phyloP scores from a whole-genome alignment of 2,113 vertebrate species.

The Aptenodytes forsteri region DNA sequence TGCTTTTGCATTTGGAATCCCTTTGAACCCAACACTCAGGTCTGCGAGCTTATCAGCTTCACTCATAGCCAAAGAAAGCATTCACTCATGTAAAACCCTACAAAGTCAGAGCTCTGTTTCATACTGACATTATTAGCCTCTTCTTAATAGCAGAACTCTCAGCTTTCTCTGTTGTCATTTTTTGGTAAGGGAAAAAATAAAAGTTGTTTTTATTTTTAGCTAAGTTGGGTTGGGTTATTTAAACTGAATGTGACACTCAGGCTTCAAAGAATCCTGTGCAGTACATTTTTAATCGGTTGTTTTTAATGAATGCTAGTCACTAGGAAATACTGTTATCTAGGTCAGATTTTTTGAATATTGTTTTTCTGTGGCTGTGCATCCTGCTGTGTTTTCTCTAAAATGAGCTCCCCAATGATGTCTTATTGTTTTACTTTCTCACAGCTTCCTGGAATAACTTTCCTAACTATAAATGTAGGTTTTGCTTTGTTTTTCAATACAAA shows the following conservation, averaged over 20 bases:
- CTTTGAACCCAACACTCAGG: neutral
- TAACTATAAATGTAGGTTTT: neutral
- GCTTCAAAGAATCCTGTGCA: slow-evolving; percentile 30
- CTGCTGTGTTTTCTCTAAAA: slow-evolving; percentile 30
- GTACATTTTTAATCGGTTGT: slow-evolving; percentile 27
- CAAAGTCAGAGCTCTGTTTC: neutral
- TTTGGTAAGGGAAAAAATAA: neutral
- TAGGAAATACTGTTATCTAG: slow-evolving; percentile 52
- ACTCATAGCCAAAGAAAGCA: neutral
- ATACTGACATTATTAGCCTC: neutral
- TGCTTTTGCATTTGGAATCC: neutral
- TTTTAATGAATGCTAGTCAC: slow-evolving; percentile 49
- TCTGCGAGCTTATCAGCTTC: neutral
- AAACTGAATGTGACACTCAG: slow-evolving; percentile 6
- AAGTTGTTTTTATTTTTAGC: slow-evolving; percentile 2
- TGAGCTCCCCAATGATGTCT: slow-evolving; percentile 16
- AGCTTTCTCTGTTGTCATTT: neutral
- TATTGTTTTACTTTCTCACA: neutral
- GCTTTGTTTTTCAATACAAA: neutral
- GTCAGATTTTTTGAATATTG: slow-evolving; percentile 44
- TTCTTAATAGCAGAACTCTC: neutral
- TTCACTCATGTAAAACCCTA: neutral
- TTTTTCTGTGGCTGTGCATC: neutral
- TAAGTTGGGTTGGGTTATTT: neutral
- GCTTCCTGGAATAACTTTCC: neutral